These are phyloP conservation scores for Mystacides longicornis DNA, from an alignment of 2,888 invertebrate genomes.

Conservation along the genomic window DNA sequence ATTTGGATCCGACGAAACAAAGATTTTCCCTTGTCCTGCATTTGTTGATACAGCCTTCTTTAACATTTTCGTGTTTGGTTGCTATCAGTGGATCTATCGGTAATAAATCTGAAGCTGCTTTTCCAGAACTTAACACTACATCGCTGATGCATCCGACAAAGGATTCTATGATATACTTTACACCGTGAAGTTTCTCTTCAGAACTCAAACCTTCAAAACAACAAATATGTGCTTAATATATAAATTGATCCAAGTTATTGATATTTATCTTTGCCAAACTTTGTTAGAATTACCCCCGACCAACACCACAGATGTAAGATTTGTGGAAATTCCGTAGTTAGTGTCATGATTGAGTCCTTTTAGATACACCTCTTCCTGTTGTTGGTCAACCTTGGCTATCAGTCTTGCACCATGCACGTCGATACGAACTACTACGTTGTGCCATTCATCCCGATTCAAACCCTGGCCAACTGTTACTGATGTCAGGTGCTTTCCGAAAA, in stretches of 20 bases:
- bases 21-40: conserved; percentile 74
- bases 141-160: conserved; percentile 89
- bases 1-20: conserved; percentile 80
- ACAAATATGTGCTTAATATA: not conserved
- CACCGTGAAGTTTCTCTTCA: conserved; percentile 80
- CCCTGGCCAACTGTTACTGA: conserved; percentile 79
- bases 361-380: conserved; percentile 72
- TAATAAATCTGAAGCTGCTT: conserved; percentile 73
- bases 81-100: conserved; percentile 79
- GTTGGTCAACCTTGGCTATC: conserved; percentile 78
- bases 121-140: conserved; percentile 77
- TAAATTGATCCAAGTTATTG: not conserved
- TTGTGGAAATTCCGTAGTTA: conserved; percentile 80
- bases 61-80: conserved; percentile 82
- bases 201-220: conserved; percentile 65
- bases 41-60: conserved; percentile 81
- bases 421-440: conserved; percentile 77
- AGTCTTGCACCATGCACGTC: conserved; percentile 80
- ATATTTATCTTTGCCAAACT: not conserved
- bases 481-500: conserved; percentile 81
- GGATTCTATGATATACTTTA: conserved; percentile 87
- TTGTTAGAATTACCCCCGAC: conserved; percentile 71
- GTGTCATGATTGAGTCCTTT: conserved; percentile 77
- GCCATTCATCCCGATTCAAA: conserved; percentile 84
- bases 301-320: conserved; percentile 79